These are phyloP conservation scores for Sebastolobus altivelis DNA, from an alignment of 2,797 vertebrate genomes.

Conservation along the genomic window DNA sequence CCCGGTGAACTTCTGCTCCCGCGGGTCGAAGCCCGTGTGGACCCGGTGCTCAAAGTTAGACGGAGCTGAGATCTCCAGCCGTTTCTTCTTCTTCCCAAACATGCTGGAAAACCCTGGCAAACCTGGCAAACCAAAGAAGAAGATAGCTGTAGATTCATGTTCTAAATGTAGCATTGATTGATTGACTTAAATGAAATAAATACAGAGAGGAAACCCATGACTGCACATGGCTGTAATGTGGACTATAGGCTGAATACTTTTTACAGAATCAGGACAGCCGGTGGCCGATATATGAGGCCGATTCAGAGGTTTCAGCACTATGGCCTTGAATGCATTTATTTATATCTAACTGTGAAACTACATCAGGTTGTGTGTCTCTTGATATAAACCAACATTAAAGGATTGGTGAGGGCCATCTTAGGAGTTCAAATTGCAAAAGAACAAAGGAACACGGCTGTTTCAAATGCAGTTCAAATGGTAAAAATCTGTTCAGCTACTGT, in stretches of 20 bases:
- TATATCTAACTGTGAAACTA: background rate
- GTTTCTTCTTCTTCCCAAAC: slow-evolving; percentile 99
- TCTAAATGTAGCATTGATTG: background rate
- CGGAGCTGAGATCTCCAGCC: slow-evolving; percentile 97
- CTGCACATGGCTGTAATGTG: background rate
- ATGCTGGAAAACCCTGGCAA: slow-evolving; percentile 94
- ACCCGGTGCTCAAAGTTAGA: slow-evolving; percentile 99
- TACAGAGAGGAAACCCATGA: background rate
- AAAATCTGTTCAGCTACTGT: too few relatives aligned
- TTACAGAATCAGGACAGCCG: too few relatives aligned
- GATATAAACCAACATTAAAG: too few relatives aligned
- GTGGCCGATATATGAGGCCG: too few relatives aligned
- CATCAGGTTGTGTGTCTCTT: background rate
- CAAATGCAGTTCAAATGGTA: too few relatives aligned
- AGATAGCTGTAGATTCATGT: background rate
- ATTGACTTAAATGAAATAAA: background rate
- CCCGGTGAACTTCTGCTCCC: slow-evolving; percentile 96
- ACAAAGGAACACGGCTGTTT: too few relatives aligned
- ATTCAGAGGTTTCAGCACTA: background rate
- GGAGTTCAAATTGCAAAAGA: too few relatives aligned
- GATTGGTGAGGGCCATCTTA: too few relatives aligned
- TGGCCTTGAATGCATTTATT: slow-evolving; percentile 2
- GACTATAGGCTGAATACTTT: background rate
- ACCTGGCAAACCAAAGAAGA: slow-evolving; percentile 74
- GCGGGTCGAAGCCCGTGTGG: slow-evolving; percentile 96